Evolutionary conservation across 2,888 invertebrate species (phyloP), one percentile per base, ranked within the genome.

Genomic region (Phymatocera aterrima): DNA sequence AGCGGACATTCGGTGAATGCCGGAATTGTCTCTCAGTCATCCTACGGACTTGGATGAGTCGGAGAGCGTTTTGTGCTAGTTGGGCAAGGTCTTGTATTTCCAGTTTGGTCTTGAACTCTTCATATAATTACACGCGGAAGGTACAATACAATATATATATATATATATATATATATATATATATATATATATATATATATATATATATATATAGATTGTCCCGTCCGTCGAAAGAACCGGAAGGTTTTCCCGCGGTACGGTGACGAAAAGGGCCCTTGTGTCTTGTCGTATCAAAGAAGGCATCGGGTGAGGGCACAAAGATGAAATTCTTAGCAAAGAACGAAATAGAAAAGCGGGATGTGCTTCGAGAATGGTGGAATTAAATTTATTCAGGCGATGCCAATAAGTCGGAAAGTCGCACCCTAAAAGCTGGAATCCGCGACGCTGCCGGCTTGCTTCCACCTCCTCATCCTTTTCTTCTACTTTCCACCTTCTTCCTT

Each of bases 381-480:
- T 88, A 87, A 89, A 89, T 89, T 88, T 89, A 89, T 89, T 89
- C 89, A 88, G 86, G 84, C 86, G 86, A 86, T 87, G 85, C 84
- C 89, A 89, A 89, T 88, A 88, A 88, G 86, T 87, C 83, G 85
- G 85, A 87, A 88, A 88, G 86, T 87, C 85, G 82, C 84, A 84
- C 85, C 87, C 86, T 86, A 86, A 87, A 88, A 87, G 86, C 83
- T 82, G 85, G 87, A 87, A 87, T 88, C 84, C 84, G 83, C 82
- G 8, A n/a, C n/a, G 61, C 61, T 37, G 57, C 75, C 46, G 21
- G 48, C 24, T 60, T 61, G 48, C 24, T 60, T 61, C 68, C 78
- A 78, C 77, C 82, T 77, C 74, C 77, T 82, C 79, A 57, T 51
- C 72, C 65, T 70, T 74, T 74, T 78, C 72, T 79, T 77, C 37